Evolutionary conservation across 2,113 vertebrate species (phyloP).

Genomic region (Hemibagrus wyckioides): DNA sequence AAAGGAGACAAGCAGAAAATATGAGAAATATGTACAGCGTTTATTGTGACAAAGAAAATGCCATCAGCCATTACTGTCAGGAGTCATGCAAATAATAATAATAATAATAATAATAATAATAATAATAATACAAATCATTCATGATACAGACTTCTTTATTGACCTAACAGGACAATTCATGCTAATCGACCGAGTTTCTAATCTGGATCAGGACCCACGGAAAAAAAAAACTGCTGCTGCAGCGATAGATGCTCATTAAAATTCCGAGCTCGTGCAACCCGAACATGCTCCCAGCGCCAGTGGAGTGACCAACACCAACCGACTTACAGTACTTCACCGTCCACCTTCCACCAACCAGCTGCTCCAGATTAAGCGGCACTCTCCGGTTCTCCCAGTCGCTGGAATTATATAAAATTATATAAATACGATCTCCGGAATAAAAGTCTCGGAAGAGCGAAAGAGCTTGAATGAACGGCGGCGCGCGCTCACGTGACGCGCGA

Average conservation of each 20-base stretch:
- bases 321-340: background rate
- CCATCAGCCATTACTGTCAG: background rate
- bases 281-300: conserved; percentile 30
- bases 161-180: conserved; percentile 47
- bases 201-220: conserved; percentile 46
- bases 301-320: background rate
- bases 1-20: background rate
- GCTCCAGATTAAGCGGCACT: background rate
- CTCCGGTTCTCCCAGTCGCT: background rate
- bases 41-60: background rate
- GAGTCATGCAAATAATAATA: background rate
- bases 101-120: too few species aligned
- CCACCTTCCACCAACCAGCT: background rate
- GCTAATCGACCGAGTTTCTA: conserved; percentile 48
- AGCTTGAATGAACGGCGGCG: background rate
- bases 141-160: background rate
- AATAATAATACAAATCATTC: background rate
- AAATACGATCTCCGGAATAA: background rate
- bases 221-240: conserved; percentile 60
- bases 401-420: too few species aligned
- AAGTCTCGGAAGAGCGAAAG: background rate
- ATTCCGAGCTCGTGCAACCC: conserved; percentile 69
- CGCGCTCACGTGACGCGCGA: background rate
- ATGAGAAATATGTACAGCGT: background rate
- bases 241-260: conserved; percentile 72